Base-by-base conservation (phyloP, 2,888 invertebrate genomes). In the Drosophila eohydei region DNA sequence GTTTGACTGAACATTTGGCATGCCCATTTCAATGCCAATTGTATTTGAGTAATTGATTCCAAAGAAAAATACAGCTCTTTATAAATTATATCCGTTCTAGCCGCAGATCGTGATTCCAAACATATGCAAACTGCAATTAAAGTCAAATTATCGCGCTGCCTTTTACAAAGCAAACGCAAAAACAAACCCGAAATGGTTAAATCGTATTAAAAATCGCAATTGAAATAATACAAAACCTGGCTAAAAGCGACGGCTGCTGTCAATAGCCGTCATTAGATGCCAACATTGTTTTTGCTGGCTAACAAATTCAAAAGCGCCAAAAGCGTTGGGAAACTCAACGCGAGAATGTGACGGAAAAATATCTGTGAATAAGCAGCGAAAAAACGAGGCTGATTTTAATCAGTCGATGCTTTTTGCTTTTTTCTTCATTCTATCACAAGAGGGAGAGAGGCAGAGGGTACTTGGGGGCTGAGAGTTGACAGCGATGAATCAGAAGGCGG, bases 371-470 rank as follows among this genome's bases (percentile, higher is more conserved):
- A 81, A 75, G 64, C 75, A 46, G 66, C 68, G 48, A 62, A 52
- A 65, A 76, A 83, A 76, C 72, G 77, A 77, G 88, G 79, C 81
- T 79, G 79, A 79, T 82, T 77, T 81, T 79, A 83, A 88, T 85
- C 85, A 74, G 54, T 36, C 46, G 62, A 59, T 52, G 50, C 14
- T 57, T 66, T 70, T 68, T 69, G 41, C 36, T 28, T 0, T 46
- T 44, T 56, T 57, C 46, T 52, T n/a, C n/a, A 11, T 32, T 26
- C 36, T n/a, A 16, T 34, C 14, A 3, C 14, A 54, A 26, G 38
- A 30, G 30, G 16, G 28, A 2, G 28, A n/a, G 6, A 0, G 11
- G 1, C 44, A 8, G 30, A 44, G 58, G n/a, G 36, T 38, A n/a
- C 46, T 3, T 21, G 43, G 32, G 41, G 9, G 38, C n/a, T 34